phyloP scores from a whole-genome alignment of 2,888 invertebrate genomes.

The Blastobasis lacticolella region DNA sequence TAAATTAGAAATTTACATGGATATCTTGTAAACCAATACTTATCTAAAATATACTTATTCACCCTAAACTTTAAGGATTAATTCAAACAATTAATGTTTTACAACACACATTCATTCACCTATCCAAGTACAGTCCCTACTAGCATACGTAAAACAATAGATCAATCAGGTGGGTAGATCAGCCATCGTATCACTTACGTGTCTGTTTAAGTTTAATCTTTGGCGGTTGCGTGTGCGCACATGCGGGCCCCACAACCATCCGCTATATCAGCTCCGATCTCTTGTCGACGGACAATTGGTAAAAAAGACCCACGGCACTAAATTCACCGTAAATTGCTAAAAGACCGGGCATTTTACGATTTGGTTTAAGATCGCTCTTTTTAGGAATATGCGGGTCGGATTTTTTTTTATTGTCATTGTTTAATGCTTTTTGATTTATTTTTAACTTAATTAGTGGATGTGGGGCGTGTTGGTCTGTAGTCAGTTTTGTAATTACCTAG shows the following conservation, averaged over 20 bases:
- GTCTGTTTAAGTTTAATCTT: constrained; percentile 19
- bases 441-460: too few relatives aligned
- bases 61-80: too few relatives aligned
- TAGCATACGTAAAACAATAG: too few relatives aligned
- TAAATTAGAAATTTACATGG: too few relatives aligned
- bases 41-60: too few relatives aligned
- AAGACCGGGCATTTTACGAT: constrained; percentile 59
- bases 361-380: constrained; percentile 52
- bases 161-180: too few relatives aligned
- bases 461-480: too few relatives aligned
- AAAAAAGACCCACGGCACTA: constrained; percentile 59
- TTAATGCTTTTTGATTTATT: constrained; percentile 27
- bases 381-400: constrained; percentile 55
- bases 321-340: constrained; percentile 67
- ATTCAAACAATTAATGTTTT: too few relatives aligned
- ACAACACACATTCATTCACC: too few relatives aligned
- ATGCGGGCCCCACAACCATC: constrained; percentile 51
- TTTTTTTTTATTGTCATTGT: constrained; percentile 37
- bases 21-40: too few relatives aligned
- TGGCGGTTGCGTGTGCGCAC: constrained; percentile 61
- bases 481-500: too few relatives aligned
- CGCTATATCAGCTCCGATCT: constrained; percentile 53
- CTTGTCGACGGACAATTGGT: constrained; percentile 59
- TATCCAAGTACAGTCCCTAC: too few relatives aligned
- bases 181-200: neutral